A percentile compares a stretch with the other conserved stretches of the same genome.
phyloP scores from a whole-genome alignment of 1,140 invertebrate genomes.

The Phymastichus coffea region DNA sequence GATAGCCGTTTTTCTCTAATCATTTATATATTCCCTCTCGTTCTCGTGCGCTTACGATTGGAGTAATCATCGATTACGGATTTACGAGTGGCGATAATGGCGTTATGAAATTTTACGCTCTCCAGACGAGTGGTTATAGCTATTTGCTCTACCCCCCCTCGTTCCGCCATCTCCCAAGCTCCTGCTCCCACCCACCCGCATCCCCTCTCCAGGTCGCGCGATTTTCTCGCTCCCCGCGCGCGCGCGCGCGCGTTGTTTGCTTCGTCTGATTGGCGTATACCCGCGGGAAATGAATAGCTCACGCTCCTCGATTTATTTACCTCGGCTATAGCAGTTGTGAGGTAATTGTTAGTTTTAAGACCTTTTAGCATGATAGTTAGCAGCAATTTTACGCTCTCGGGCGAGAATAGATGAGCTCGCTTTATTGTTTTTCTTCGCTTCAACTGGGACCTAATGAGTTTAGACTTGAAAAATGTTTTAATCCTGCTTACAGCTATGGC shows the following conservation, averaged over 20 bases:
- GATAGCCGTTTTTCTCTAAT: slow-evolving; percentile 14
- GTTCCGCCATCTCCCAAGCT: not conserved
- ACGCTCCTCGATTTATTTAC: not conserved
- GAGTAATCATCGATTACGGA: slow-evolving; percentile 11
- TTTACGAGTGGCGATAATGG: slow-evolving; percentile 18
- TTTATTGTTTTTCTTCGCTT: too few species aligned
- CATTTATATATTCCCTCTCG: not conserved
- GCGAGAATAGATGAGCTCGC: too few species aligned
- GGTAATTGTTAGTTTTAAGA: slow-evolving; percentile 1
- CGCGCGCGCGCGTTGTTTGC: not conserved
- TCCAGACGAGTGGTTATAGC: not conserved
- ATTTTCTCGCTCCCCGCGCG: not conserved
- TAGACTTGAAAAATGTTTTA: too few species aligned
- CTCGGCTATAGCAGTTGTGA: not conserved
- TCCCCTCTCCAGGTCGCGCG: not conserved
- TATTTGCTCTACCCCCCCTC: not conserved
- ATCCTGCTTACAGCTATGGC: too few species aligned
- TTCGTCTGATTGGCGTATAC: not conserved
- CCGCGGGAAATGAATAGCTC: not conserved
- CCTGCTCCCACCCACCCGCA: not conserved
- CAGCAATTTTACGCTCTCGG: too few species aligned
- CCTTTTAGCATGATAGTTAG: not conserved
- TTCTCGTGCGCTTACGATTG: slow-evolving; percentile 6
- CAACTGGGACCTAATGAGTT: too few species aligned
- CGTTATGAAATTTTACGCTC: slow-evolving; percentile 16